Evolutionary conservation across 2,113 vertebrate species (phyloP).

Genomic region (Uria aalge): DNA sequence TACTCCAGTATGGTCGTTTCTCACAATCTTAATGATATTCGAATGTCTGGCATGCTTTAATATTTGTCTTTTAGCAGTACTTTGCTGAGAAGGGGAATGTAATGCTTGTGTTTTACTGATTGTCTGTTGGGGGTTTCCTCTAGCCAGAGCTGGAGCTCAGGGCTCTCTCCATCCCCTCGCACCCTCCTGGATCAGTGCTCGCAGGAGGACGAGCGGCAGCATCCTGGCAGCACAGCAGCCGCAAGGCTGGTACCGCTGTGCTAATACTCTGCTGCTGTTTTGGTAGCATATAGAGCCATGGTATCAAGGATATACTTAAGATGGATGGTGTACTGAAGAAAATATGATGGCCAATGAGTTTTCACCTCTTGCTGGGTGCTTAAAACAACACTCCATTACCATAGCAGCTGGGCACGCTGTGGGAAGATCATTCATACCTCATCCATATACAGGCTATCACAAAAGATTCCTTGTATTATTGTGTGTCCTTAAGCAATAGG

Average conservation of each 20-base stretch:
- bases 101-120: background rate
- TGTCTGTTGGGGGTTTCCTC: background rate
- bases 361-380: background rate
- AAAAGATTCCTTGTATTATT: background rate
- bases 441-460: background rate
- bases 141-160: background rate
- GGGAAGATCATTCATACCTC: background rate
- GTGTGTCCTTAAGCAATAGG: background rate
- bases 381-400: background rate
- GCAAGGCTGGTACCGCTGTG: background rate
- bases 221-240: background rate
- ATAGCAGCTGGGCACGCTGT: background rate
- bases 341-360: background rate
- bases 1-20: background rate
- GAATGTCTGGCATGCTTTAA: background rate
- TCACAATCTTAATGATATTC: background rate
- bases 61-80: background rate
- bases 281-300: background rate
- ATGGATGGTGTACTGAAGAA: background rate
- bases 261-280: background rate
- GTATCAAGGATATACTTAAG: background rate
- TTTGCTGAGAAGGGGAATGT: background rate
- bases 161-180: background rate
- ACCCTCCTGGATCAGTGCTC: background rate
- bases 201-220: background rate